These are phyloP conservation scores for Zalophus californianus DNA, from an alignment of 2,797 vertebrate species.

Conservation along the genomic window DNA sequence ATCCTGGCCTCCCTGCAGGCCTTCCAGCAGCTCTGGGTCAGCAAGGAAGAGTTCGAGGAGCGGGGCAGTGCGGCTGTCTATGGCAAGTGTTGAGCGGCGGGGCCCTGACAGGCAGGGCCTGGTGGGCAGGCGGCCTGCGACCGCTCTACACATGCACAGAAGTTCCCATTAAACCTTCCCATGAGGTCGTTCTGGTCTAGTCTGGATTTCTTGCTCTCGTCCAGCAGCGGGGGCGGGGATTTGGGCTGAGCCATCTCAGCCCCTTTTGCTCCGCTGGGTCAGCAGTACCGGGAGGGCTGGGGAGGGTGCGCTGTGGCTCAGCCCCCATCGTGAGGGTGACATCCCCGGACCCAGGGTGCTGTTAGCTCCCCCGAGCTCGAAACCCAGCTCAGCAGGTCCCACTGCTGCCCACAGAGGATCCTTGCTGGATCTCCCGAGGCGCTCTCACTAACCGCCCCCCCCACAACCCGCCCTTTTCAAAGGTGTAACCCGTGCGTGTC, in stretches of 20 bases:
- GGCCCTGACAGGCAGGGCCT: neutral
- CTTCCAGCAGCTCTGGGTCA: conserved; percentile 85
- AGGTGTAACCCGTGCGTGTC: neutral
- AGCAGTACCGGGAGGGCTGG: neutral
- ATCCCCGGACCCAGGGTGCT: neutral
- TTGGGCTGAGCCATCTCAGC: neutral
- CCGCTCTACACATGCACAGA: conserved; percentile 45
- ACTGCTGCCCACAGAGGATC: neutral
- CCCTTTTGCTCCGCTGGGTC: neutral
- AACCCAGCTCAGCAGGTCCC: neutral
- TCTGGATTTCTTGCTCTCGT: conserved; percentile 29
- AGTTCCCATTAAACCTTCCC: conserved; percentile 73
- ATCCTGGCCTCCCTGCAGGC: conserved; percentile 82
- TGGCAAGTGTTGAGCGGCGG: conserved; percentile 78
- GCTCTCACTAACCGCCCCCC: neutral
- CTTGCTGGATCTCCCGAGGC: neutral
- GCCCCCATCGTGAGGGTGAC: neutral
- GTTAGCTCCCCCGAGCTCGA: neutral
- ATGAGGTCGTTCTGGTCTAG: neutral
- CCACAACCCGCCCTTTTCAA: neutral
- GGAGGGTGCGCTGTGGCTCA: neutral
- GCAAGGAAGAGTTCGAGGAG: conserved; percentile 83
- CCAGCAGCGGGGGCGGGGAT: neutral
- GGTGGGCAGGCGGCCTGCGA: neutral
- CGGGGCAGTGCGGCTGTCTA: conserved; percentile 74